Base-by-base conservation (phyloP, 2,113 vertebrate genomes). In the Cygnus atratus region DNA sequence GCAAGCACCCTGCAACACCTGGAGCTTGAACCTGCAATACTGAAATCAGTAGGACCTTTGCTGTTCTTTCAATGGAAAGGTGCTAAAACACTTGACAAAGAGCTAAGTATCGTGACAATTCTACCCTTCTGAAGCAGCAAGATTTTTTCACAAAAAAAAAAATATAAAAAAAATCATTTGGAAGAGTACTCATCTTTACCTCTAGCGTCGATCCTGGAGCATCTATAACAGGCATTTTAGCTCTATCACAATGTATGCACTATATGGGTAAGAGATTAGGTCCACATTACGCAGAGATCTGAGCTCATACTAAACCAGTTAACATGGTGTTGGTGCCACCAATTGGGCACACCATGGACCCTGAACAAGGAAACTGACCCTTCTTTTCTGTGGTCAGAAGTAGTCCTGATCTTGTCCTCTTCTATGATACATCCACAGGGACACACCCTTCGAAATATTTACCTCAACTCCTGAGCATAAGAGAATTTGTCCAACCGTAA, bases 231-330 rank as follows among this genome's bases (percentile, higher is more conserved):
- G 20, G 14, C 13, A 50, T 55, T 94, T 81, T 71, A 48, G 35
- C 46, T 72, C 10, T 57, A 84, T 43, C 52, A 52, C 20, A 54
- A 18, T 2, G 14, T 11, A 41, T 7, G 33, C 0, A 0, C 11
- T 66, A 15, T 14, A 66, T 11, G 5, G 10, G 54, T 75, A 13
- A 81, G 37, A 62, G 73, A 39, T 61, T 63, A 37, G 59, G 86
- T 77, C 37, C 43, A 5, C 1, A 1, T 29, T 57, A 20, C 25
- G 54, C 0, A 63, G 43, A 39, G 25, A 57, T 61, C 21, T 16
- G 12, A 88, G 16, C 13, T 73, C 43, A 50, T 5, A 28, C 21
- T 79, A 16, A 44, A 67, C n/a, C 21, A 75, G 26, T 35, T 74
- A 55, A 76, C 35, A 13, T 6, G 2, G 48, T 44, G 50, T 13